Base-by-base conservation (phyloP, 2,888 invertebrate species). In the Deroplatys truncata region DNA sequence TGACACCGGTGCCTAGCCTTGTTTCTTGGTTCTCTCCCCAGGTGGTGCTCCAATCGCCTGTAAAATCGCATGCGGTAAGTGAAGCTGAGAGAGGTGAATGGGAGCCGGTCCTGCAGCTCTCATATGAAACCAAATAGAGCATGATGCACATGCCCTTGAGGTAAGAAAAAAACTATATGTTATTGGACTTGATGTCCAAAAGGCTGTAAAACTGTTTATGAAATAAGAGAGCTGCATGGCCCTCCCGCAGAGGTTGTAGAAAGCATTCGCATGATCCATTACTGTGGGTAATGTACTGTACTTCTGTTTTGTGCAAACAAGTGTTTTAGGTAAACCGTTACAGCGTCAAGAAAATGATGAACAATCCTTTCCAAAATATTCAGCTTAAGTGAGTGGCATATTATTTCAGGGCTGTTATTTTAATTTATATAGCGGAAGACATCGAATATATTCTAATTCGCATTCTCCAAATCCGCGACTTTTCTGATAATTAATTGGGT, bases 1-100 rank as follows among this genome's bases (percentile, higher is more conserved):
- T 72, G 56, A 72, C 56, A 72, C 5, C 56, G 16, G 56, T 72
- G 56, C 56, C 56, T 88, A 84, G 49, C 84, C 25, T 49, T 84
- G 84, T 84, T 88, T 88, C 88, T 88, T 88, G 88, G 20, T 88
- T 88, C 43, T 84, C 56, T 88, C 56, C 88, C 84, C 88, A 88
- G 88, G 88, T 88, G 84, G 84, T 72, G 88, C 31, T 31, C 28
- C 49, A 84, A 9, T 49, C 84, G 25, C 88, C n/a, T 56, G 43
- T n/a, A 49, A 82, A 82, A 87, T 20, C 31, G 82, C 87, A 28
- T 87, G 72, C 72, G 88, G 88, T 88, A 88, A 88, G 88, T 88
- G 49, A 72, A 20, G 20, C 56, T 72, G 56, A 72, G 16, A 25
- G 56, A 72, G 25, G 56, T 20, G 56, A 25, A 72, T 72, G 56